These are phyloP conservation scores for Naja naja DNA, from an alignment of 2,113 vertebrate species.

Conservation along the genomic window DNA sequence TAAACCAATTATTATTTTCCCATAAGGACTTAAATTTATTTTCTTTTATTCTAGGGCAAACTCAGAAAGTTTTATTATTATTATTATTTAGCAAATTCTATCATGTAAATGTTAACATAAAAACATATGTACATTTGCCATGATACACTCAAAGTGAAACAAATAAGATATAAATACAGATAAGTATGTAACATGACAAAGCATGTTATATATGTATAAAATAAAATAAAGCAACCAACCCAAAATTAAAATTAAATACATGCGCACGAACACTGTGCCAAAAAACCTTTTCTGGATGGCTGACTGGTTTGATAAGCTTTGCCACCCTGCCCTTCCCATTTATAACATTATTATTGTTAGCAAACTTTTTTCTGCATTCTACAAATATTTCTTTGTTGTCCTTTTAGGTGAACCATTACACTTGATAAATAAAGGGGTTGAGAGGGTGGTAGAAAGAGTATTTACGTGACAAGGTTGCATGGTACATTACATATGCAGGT, in stretches of 20 bases:
- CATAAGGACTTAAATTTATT: conserved; percentile 46
- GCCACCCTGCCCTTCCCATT: conserved; percentile 51
- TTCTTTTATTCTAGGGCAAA: conserved; percentile 90
- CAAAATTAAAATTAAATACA: conserved; percentile 67
- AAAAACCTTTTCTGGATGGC: conserved; percentile 64
- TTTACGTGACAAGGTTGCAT: conserved; percentile 63
- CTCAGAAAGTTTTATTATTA: conserved; percentile 73
- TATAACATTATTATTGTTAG: conserved; percentile 69
- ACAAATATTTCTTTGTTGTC: conserved; percentile 66
- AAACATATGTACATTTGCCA: conserved; percentile 91
- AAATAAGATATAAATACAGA: conserved; percentile 94
- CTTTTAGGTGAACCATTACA: conserved; percentile 64
- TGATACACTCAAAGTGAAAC: conserved; percentile 84
- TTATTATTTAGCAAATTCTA: conserved; percentile 86
- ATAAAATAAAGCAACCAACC: conserved; percentile 15
- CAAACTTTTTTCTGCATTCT: conserved; percentile 68
- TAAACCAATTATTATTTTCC: neutral
- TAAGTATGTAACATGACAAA: conserved; percentile 85
- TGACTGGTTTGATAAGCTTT: conserved; percentile 54
- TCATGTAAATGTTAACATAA: conserved; percentile 89
- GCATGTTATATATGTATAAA: no score
- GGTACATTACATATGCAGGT: conserved; percentile 62
- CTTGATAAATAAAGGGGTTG: conserved; percentile 70
- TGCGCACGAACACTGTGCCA: conserved; percentile 79
- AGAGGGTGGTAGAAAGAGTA: conserved; percentile 58